Evolutionary conservation across 2,113 vertebrate genomes (phyloP).

Genomic region (Cololabis saira): DNA sequence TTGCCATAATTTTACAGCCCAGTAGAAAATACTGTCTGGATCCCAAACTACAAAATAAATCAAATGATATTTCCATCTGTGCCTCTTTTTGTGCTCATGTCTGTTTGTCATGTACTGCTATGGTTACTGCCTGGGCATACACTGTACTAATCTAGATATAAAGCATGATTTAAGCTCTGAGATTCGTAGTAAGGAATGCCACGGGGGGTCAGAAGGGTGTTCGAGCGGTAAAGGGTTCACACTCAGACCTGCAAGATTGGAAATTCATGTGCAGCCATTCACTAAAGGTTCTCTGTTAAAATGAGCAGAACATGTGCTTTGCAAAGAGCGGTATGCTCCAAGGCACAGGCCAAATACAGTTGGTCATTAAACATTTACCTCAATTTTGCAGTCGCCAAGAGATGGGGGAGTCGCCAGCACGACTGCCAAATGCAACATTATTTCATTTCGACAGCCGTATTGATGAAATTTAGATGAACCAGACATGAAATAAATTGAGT

Average conservation of each 20-base stretch:
- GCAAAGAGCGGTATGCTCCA: conserved; percentile 22
- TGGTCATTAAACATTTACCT: conserved; percentile 69
- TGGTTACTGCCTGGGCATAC: conserved; percentile 39
- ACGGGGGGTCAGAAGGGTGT: neutral
- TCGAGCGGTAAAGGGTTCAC: conserved; percentile 1
- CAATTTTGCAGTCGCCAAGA: conserved; percentile 26
- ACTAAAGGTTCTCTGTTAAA: neutral
- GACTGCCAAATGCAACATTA: conserved; percentile 38
- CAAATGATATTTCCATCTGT: neutral
- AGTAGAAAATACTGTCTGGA: too few species aligned
- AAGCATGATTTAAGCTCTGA: conserved; percentile 2
- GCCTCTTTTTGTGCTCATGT: conserved; percentile 15
- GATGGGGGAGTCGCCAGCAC: neutral
- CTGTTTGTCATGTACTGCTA: conserved; percentile 25
- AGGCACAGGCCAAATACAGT: conserved; percentile 25
- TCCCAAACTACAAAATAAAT: too few species aligned
- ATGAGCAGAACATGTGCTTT: conserved; percentile 16
- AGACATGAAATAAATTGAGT: conserved; percentile 32
- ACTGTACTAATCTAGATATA: neutral
- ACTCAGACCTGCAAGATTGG: neutral
- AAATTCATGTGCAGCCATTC: conserved; percentile 1
- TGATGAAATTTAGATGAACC: conserved; percentile 31
- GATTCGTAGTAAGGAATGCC: neutral
- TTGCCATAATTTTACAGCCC: too few species aligned
- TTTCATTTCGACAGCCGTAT: conserved; percentile 51